Evolutionary conservation across 2,797 vertebrate genomes (phyloP).

Genomic region (Netta rufina): DNA sequence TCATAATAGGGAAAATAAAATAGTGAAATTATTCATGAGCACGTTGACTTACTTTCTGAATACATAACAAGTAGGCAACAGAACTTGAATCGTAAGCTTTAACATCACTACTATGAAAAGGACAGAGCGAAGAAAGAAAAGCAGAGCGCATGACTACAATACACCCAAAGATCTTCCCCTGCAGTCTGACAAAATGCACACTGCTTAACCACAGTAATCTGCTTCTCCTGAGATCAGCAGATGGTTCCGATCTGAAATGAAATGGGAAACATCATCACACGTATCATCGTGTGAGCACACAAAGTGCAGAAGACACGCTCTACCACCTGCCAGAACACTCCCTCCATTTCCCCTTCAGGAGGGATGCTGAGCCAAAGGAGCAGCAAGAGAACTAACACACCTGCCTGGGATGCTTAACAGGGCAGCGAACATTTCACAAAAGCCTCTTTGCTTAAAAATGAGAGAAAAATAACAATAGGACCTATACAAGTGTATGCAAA

Average conservation of each 20-base stretch:
- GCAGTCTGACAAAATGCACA: not conserved
- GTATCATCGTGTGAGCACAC: not conserved
- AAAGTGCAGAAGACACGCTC: not conserved
- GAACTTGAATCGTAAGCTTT: not conserved
- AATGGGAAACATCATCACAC: not conserved
- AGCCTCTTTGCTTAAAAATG: not conserved
- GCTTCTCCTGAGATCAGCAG: not conserved
- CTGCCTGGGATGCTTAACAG: not conserved
- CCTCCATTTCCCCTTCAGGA: not conserved
- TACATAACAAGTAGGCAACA: not conserved
- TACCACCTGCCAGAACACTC: not conserved
- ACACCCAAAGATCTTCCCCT: accelerated
- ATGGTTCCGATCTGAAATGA: not conserved
- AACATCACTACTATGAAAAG: not conserved
- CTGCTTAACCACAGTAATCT: not conserved
- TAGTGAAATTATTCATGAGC: not conserved
- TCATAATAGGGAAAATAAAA: not conserved
- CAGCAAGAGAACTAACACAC: accelerated
- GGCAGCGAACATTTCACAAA: not conserved
- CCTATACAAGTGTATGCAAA: not conserved
- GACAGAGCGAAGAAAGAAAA: not conserved
- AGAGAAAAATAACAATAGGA: not conserved
- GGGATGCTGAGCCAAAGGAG: not conserved
- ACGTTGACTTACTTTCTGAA: not conserved
- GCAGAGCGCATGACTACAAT: not conserved